These are phyloP conservation scores for Vulpes vulpes DNA, from an alignment of 2,113 vertebrate genomes.

Conservation along the genomic window DNA sequence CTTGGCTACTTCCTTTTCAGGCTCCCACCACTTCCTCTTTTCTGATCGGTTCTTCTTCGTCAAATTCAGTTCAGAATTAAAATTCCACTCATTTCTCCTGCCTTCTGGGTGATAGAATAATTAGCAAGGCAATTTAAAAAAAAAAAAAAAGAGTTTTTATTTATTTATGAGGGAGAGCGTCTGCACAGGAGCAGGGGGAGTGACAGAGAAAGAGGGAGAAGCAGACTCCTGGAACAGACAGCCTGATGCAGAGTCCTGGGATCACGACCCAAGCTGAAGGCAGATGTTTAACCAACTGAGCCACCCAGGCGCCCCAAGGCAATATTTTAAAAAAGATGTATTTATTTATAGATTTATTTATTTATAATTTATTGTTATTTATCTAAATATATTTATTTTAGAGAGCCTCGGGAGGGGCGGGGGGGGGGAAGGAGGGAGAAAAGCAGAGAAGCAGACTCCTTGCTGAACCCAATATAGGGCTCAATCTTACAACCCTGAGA, in stretches of 20 bases:
- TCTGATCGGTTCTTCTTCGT: background rate
- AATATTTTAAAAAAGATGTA: too few species aligned
- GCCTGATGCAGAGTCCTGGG: too few species aligned
- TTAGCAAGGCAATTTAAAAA: background rate
- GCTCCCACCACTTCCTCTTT: background rate
- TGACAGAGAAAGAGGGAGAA: background rate
- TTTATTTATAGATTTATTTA: too few species aligned
- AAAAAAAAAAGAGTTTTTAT: background rate
- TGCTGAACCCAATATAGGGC: background rate
- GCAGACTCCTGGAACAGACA: background rate
- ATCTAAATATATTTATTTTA: too few species aligned
- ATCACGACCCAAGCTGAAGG: too few species aligned
- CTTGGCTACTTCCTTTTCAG: background rate
- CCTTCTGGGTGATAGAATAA: slow-evolving; percentile 13
- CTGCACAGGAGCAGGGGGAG: background rate
- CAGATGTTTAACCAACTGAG: too few species aligned
- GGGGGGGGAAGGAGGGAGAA: background rate
- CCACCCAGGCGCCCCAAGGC: too few species aligned
- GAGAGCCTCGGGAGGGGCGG: too few species aligned
- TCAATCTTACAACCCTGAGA: background rate
- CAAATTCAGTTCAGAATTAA: background rate
- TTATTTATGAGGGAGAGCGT: background rate
- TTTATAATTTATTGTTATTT: too few species aligned
- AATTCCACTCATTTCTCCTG: slow-evolving; percentile 38
- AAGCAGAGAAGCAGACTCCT: background rate